Conservation (phyloP, 1,140 invertebrate species). For the Orussus abietinus region DNA sequence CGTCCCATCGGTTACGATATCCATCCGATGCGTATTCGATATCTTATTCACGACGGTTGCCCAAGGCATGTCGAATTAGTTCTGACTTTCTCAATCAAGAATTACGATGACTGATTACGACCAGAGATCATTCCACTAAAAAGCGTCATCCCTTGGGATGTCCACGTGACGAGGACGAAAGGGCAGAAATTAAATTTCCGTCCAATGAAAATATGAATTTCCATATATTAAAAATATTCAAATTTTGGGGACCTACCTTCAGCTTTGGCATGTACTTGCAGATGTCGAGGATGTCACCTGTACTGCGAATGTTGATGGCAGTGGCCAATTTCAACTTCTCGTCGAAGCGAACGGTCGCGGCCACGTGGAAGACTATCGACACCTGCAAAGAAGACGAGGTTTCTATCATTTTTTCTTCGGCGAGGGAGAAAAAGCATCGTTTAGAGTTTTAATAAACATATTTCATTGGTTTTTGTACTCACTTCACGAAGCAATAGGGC, state of each 20-base stretch:
- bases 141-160: too few relatives aligned
- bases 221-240: not conserved
- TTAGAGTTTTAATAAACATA: too few relatives aligned
- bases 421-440: too few relatives aligned
- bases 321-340: conserved; percentile 61
- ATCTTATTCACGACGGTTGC: too few relatives aligned
- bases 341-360: conserved; percentile 65
- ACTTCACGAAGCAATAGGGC: conserved; percentile 61
- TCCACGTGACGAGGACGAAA: too few relatives aligned
- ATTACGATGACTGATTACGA: too few relatives aligned
- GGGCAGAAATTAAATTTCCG: too few relatives aligned
- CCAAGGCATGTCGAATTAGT: too few relatives aligned
- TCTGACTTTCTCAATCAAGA: too few relatives aligned
- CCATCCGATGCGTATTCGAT: not conserved
- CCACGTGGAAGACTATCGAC: conserved; percentile 61
- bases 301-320: conserved; percentile 60
- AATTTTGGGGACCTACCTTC: conserved; percentile 25
- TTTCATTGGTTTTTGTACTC: conserved; percentile 34
- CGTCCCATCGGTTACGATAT: not conserved
- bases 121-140: too few relatives aligned
- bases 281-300: conserved; percentile 48
- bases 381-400: conserved; percentile 52
- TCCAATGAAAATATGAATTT: too few relatives aligned
- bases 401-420: conserved; percentile 58
- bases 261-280: conserved; percentile 45